Percentiles rank a stretch among this genome's conserved stretches.
These are phyloP conservation scores for Stomatorhinus walkeri DNA, from an alignment of 2,797 vertebrate species.

Conservation along the genomic window DNA sequence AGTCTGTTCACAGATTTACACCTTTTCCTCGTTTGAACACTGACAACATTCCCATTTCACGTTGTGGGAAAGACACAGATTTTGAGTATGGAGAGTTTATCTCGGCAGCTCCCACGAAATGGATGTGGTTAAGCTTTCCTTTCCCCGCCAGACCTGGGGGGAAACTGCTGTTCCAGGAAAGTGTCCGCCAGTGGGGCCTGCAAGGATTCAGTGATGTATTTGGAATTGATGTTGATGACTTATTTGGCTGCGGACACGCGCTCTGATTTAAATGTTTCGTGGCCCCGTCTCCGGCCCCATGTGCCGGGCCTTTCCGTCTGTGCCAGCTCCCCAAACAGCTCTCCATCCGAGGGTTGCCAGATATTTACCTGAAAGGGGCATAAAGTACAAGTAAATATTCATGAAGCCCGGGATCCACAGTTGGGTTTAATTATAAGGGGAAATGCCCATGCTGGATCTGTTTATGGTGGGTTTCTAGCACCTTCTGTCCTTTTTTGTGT, in stretches of 20 bases:
- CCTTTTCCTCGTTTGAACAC: background rate
- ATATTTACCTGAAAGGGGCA: background rate
- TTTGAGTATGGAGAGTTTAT: background rate
- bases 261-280: background rate
- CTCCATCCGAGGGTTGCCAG: background rate
- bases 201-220: background rate
- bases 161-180: background rate
- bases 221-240: conserved; percentile 6
- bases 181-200: background rate
- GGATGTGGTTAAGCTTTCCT: background rate
- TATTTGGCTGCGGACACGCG: background rate
- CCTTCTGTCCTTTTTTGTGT: background rate
- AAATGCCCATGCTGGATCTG: background rate
- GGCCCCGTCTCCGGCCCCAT: background rate
- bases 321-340: background rate
- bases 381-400: background rate
- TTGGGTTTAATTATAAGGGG: background rate
- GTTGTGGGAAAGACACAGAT: background rate
- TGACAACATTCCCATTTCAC: background rate
- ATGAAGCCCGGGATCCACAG: background rate
- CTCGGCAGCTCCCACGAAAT: background rate
- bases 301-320: background rate
- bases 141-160: background rate
- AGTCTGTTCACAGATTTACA: background rate
- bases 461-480: background rate